Evolutionary conservation across 2,113 vertebrate species (phyloP).

Genomic region (Microtus richardsoni): DNA sequence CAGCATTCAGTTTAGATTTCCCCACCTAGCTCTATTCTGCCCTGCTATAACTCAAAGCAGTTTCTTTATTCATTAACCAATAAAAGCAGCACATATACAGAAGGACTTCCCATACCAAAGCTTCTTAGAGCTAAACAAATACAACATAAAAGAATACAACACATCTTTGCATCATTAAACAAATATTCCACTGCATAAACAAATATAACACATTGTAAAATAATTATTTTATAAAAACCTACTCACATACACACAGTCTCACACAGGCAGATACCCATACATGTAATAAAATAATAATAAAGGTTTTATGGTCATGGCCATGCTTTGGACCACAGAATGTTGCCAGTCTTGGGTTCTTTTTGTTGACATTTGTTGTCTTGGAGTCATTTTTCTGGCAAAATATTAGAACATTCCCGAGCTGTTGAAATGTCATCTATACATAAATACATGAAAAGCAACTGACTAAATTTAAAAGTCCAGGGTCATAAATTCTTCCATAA

Average conservation of each 20-base stretch:
- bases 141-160: too few species aligned
- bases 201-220: too few species aligned
- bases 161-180: too few species aligned
- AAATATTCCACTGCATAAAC: too few species aligned
- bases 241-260: background rate
- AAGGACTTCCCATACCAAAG: too few species aligned
- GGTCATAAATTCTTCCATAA: background rate
- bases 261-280: background rate
- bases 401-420: background rate
- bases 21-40: too few species aligned
- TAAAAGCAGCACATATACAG: too few species aligned
- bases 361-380: background rate
- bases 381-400: background rate
- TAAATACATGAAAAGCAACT: background rate
- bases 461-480: slow-evolving; percentile 31
- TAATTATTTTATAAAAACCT: too few species aligned
- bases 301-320: background rate
- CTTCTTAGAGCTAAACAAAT: too few species aligned
- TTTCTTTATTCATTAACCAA: too few species aligned
- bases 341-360: background rate
- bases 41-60: too few species aligned
- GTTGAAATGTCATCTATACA: slow-evolving; percentile 32
- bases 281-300: background rate
- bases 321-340: background rate
- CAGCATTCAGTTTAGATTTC: too few species aligned